A percentile compares a stretch with the other conserved stretches of the same genome.
phyloP scores from a whole-genome alignment of 2,797 vertebrate genomes.

The Potorous gilbertii region DNA sequence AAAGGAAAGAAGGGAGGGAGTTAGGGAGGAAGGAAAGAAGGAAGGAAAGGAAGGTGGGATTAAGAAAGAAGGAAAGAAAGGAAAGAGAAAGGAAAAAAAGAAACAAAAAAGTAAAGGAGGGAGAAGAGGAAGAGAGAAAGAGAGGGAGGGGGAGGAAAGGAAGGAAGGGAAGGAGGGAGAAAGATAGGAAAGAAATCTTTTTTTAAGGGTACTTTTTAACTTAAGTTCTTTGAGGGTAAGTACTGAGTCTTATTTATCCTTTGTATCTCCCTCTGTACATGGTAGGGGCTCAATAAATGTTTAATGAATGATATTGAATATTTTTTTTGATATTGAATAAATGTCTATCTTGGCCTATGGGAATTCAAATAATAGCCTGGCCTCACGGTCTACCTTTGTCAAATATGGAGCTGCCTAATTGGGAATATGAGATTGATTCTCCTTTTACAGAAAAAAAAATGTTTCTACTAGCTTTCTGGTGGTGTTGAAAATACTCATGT shows the following conservation, averaged over 20 bases:
- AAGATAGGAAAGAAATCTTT: neutral
- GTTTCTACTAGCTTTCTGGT: neutral
- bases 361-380: neutral
- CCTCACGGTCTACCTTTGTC: neutral
- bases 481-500: neutral
- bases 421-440: neutral
- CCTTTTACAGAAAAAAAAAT: neutral
- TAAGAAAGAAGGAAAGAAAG: neutral
- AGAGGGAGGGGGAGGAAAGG: too few relatives aligned
- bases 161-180: too few relatives aligned
- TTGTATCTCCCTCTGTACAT: neutral
- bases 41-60: neutral
- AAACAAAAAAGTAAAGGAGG: neutral
- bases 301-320: neutral
- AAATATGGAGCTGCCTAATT: neutral
- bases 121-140: neutral
- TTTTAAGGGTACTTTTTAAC: neutral
- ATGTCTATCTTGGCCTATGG: neutral
- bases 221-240: neutral
- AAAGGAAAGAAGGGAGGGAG: neutral
- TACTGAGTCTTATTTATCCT: neutral
- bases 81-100: neutral
- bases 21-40: accelerated
- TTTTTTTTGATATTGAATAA: neutral
- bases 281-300: neutral